phyloP scores from a whole-genome alignment of 1,140 invertebrate species.

The Watersipora subatra region DNA sequence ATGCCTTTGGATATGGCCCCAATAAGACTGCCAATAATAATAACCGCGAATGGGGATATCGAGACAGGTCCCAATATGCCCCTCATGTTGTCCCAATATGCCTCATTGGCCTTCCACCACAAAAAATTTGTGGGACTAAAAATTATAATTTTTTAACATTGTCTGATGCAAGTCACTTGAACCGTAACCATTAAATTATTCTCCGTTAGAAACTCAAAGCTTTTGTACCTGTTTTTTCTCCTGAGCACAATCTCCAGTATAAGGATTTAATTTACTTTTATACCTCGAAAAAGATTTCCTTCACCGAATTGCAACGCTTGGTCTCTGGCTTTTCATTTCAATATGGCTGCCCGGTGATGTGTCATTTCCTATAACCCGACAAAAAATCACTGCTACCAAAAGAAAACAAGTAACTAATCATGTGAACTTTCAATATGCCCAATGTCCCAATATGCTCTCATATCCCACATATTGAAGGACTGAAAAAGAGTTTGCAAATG shows the following conservation, averaged over 20 bases:
- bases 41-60: background rate
- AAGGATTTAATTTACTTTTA: background rate
- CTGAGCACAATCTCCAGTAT: background rate
- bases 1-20: constrained; percentile 16
- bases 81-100: too few relatives aligned
- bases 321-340: background rate
- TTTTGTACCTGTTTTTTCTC: background rate
- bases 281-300: background rate
- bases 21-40: constrained; percentile 18
- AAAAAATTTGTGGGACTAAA: too few relatives aligned
- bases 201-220: background rate
- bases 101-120: background rate
- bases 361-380: background rate
- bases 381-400: background rate
- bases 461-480: too few relatives aligned
- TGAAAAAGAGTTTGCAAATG: too few relatives aligned
- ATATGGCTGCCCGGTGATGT: too few relatives aligned
- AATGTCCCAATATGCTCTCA: too few relatives aligned
- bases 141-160: too few relatives aligned
- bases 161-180: too few relatives aligned
- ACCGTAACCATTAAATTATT: background rate
- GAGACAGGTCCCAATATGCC: background rate
- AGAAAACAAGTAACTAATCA: background rate
- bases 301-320: background rate
- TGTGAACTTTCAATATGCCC: background rate